These are phyloP conservation scores for Epinephelus cyanopodus DNA, from an alignment of 2,113 vertebrate genomes.

Conservation along the genomic window DNA sequence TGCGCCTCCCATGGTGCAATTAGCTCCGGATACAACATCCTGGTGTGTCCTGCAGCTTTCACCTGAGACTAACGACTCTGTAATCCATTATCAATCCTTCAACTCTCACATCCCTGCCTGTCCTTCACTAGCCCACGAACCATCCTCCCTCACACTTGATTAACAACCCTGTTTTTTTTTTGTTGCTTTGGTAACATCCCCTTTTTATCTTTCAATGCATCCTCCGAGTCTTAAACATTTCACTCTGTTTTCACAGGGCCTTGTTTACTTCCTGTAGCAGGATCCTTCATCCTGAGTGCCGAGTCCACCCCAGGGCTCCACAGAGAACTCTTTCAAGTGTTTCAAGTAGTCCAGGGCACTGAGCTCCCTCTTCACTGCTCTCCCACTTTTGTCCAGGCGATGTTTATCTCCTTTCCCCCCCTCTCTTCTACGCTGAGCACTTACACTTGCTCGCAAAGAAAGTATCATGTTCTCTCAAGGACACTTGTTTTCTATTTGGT, in stretches of 20 bases:
- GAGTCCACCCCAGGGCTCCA: constrained; percentile 52
- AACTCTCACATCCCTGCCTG: constrained; percentile 26
- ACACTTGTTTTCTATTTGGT: constrained; percentile 62
- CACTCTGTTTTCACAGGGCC: constrained; percentile 46
- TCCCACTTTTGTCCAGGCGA: constrained; percentile 21
- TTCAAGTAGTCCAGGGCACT: constrained; percentile 42
- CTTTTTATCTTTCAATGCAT: constrained; percentile 31
- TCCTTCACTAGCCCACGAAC: neutral
- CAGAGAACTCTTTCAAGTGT: constrained; percentile 59
- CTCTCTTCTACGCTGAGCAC: neutral
- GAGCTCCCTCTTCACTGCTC: constrained; percentile 44
- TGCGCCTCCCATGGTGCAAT: constrained; percentile 59
- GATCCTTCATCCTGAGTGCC: constrained; percentile 57
- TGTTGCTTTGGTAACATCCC: neutral
- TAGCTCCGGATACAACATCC: constrained; percentile 58
- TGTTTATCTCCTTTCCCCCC: constrained; percentile 10
- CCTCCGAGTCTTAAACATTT: constrained; percentile 47
- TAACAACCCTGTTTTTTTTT: constrained; percentile 23
- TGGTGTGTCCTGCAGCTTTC: constrained; percentile 47
- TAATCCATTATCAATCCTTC: constrained; percentile 70
- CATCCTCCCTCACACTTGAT: constrained; percentile 47
- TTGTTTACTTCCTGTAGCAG: constrained; percentile 76
- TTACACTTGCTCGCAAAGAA: constrained; percentile 2
- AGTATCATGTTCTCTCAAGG: constrained; percentile 37
- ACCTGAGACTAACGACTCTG: constrained; percentile 73